phyloP scores from a whole-genome alignment of 2,797 vertebrate genomes.

The Toxotes lorentzi region DNA sequence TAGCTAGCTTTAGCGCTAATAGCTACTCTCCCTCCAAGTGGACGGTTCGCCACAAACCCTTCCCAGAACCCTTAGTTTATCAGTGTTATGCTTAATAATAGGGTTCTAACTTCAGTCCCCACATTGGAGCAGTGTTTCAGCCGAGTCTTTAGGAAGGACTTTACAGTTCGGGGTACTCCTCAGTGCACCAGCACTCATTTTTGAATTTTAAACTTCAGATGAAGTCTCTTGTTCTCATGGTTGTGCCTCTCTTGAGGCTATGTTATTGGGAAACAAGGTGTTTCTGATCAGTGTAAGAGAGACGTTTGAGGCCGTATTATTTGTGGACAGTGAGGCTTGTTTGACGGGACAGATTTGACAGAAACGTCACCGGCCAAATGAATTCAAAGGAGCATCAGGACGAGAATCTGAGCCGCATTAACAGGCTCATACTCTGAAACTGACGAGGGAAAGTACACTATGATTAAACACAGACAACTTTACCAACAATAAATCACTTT shows the following conservation, averaged over 20 bases:
- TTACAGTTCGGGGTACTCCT: no score
- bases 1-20: neutral
- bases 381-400: neutral
- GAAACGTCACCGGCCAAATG: rapidly evolving
- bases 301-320: no score
- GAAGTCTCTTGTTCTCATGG: neutral
- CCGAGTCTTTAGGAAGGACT: rapidly evolving
- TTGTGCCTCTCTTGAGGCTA: no score
- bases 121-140: rapidly evolving
- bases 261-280: neutral
- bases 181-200: rapidly evolving
- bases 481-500: no score
- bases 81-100: rapidly evolving
- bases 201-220: neutral
- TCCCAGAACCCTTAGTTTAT: neutral
- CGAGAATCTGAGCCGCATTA: neutral
- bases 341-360: neutral
- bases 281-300: neutral
- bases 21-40: neutral
- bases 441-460: rapidly evolving
- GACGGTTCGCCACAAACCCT: neutral
- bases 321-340: neutral
- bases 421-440: neutral
- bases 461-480: rapidly evolving
- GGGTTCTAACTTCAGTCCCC: rapidly evolving